These are phyloP conservation scores for Alectura lathami DNA, from an alignment of 2,113 vertebrate species.

Conservation along the genomic window DNA sequence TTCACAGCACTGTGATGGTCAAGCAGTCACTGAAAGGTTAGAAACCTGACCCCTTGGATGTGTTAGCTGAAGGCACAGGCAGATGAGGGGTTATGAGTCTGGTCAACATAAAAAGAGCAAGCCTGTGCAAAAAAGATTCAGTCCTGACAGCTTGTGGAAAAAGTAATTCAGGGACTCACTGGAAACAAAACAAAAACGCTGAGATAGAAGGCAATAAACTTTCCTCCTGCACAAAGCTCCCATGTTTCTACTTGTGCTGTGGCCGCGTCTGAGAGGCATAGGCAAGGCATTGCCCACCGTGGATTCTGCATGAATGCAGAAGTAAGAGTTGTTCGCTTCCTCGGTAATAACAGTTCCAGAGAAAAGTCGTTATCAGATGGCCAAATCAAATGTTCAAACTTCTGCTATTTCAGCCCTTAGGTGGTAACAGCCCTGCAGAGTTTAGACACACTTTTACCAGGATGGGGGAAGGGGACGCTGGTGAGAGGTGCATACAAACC, in stretches of 20 bases:
- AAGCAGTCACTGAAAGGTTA: neutral
- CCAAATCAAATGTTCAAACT: neutral
- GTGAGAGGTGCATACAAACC: neutral
- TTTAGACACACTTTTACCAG: neutral
- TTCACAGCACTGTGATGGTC: neutral
- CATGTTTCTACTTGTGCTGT: rapidly evolving
- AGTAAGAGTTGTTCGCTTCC: neutral
- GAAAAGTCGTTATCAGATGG: neutral
- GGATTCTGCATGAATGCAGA: neutral
- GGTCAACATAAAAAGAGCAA: neutral
- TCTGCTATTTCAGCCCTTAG: neutral
- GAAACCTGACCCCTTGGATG: neutral
- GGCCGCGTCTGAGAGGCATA: neutral
- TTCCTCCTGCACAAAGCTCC: neutral
- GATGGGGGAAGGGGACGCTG: neutral
- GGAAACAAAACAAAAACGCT: neutral
- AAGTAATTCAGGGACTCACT: neutral
- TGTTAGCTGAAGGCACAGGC: neutral
- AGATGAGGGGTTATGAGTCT: neutral
- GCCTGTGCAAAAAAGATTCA: neutral
- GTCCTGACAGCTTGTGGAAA: neutral
- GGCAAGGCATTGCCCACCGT: neutral
- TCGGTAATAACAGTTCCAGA: neutral
- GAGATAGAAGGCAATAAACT: neutral
- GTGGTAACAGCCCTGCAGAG: neutral